Evolutionary conservation across 1,140 invertebrate species (phyloP).

Genomic region (Aphelinus certus): DNA sequence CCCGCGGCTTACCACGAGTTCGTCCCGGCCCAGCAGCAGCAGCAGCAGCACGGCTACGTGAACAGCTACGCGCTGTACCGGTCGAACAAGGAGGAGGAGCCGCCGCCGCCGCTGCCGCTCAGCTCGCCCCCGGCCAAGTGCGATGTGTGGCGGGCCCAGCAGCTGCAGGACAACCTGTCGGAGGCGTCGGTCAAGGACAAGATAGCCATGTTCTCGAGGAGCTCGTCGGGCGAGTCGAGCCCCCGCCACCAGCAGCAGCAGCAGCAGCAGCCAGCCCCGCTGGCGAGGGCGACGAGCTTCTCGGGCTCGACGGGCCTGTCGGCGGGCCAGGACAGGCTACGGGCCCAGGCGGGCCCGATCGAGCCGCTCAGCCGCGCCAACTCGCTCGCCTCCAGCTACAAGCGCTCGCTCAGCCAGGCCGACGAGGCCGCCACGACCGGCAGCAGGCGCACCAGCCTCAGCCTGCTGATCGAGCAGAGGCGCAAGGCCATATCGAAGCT

Average conservation of each 20-base stretch:
- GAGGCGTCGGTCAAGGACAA: conserved; percentile 85
- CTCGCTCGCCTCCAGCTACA: conserved; percentile 61
- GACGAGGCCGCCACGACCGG: conserved; percentile 46
- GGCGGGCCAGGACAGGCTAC: conserved; percentile 17
- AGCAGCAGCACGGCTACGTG: conserved; percentile 40
- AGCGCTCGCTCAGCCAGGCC: conserved; percentile 44
- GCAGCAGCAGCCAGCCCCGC: not conserved
- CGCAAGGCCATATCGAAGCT: conserved; percentile 84
- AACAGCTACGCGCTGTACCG: conserved; percentile 45
- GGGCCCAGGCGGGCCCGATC: not conserved
- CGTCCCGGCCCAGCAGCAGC: conserved; percentile 33
- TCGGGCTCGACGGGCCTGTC: conserved; percentile 49
- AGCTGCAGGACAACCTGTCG: conserved; percentile 75
- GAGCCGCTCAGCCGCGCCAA: conserved; percentile 58
- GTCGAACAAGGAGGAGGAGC: conserved; percentile 16
- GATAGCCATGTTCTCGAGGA: conserved; percentile 84
- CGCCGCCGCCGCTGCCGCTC: conserved; percentile 60
- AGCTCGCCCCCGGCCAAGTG: conserved; percentile 58
- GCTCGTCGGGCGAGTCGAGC: conserved; percentile 53
- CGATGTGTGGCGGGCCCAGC: conserved; percentile 57
- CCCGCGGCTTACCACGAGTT: conserved; percentile 79
- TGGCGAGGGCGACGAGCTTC: conserved; percentile 67
- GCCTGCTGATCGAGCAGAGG: conserved; percentile 80
- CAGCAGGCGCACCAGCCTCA: conserved; percentile 65
- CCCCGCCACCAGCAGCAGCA: conserved; percentile 40